Percentiles rank a stretch among this genome's conserved stretches.
phyloP scores from a whole-genome alignment of 1,140 invertebrate genomes.

The Globodera rostochiensis region DNA sequence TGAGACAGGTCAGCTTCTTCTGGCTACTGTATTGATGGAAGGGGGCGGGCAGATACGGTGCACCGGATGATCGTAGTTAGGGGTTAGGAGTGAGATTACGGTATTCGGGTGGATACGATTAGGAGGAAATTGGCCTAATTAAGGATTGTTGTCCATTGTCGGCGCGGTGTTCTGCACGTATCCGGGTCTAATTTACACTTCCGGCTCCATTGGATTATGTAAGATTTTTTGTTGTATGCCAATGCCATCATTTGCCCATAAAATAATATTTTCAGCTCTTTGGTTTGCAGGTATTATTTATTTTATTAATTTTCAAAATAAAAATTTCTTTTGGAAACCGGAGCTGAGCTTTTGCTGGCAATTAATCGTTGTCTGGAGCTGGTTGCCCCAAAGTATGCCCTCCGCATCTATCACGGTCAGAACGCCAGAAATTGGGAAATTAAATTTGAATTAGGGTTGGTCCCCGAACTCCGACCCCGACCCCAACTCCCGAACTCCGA shows the following conservation, averaged over 20 bases:
- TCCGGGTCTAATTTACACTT: constrained; percentile 27
- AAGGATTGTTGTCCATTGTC: background rate
- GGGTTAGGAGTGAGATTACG: too few species aligned
- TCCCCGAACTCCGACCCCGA: too few species aligned
- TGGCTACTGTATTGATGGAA: constrained; percentile 6
- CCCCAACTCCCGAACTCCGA: too few species aligned
- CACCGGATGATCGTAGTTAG: too few species aligned
- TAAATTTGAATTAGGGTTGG: too few species aligned
- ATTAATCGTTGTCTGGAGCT: constrained; percentile 28
- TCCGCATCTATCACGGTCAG: constrained; percentile 4
- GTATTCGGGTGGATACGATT: too few species aligned
- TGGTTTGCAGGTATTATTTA: constrained; percentile 19
- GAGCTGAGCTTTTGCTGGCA: constrained; percentile 27
- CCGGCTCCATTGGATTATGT: constrained; percentile 25
- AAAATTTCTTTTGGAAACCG: background rate
- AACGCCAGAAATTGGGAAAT: background rate
- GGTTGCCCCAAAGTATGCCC: constrained; percentile 14
- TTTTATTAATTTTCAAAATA: background rate
- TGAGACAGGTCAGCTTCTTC: constrained; percentile 5
- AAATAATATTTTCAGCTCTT: constrained; percentile 13
- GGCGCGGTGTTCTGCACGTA: constrained; percentile 34
- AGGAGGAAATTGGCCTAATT: background rate
- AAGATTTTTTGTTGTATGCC: background rate
- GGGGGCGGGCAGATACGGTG: too few species aligned
- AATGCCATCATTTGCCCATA: background rate